Evolutionary conservation across 2,888 invertebrate genomes (phyloP).

Genomic region (Drosophila mettleri): DNA sequence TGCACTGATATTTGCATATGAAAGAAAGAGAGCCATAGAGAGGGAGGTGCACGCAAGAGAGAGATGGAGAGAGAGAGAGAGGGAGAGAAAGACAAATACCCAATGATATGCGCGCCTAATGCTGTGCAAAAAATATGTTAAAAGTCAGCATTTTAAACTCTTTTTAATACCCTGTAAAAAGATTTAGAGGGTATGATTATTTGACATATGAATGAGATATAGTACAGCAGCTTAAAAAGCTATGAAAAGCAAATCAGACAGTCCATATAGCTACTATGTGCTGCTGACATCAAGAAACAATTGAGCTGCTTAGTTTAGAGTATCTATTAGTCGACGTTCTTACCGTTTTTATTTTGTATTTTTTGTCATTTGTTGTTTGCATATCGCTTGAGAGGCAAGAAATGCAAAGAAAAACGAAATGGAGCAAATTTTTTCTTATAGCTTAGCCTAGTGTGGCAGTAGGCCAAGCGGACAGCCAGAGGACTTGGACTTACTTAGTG

Average conservation of each 20-base stretch:
- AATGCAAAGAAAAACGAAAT: constrained; percentile 62
- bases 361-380: constrained; percentile 56
- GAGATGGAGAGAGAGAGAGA: neutral
- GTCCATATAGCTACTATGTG: neutral
- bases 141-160: constrained; percentile 34
- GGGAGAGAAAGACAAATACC: constrained; percentile 14
- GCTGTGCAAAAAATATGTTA: constrained; percentile 71
- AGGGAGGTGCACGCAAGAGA: neutral
- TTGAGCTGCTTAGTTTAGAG: neutral
- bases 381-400: constrained; percentile 60
- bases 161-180: constrained; percentile 13
- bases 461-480: constrained; percentile 18
- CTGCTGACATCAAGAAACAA: neutral
- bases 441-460: constrained; percentile 23
- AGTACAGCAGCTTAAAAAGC: neutral
- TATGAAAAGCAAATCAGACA: neutral
- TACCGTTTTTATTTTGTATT: constrained; percentile 11
- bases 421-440: constrained; percentile 57
- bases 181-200: neutral
- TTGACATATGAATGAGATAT: neutral
- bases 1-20: constrained; percentile 34
- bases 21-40: neutral
- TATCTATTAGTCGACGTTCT: constrained; percentile 16
- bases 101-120: constrained; percentile 75
- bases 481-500: constrained; percentile 53